phyloP scores from a whole-genome alignment of 2,888 invertebrate species.

The Hyalella azteca region DNA sequence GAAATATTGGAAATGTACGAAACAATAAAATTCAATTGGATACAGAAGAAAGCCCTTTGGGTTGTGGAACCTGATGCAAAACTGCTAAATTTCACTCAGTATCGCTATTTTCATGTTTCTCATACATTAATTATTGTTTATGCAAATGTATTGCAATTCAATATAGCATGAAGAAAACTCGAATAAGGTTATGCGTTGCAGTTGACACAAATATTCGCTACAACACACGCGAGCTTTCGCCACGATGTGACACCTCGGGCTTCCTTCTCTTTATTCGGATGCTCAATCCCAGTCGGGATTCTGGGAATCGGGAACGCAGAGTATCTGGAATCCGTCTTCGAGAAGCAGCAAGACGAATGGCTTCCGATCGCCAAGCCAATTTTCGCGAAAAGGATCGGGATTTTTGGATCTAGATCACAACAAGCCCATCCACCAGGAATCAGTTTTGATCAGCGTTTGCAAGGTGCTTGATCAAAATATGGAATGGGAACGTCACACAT shows the following conservation, averaged over 20 bases:
- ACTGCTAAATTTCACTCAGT: too few relatives aligned
- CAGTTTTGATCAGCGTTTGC: constrained; percentile 8
- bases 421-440: too few relatives aligned
- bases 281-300: background rate
- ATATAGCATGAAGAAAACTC: too few relatives aligned
- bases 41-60: too few relatives aligned
- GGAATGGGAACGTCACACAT: background rate
- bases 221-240: background rate
- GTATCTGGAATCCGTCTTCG: constrained; percentile 1
- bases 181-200: too few relatives aligned
- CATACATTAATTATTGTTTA: too few relatives aligned
- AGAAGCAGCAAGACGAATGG: background rate
- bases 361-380: background rate
- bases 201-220: too few relatives aligned
- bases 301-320: background rate
- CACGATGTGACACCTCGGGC: background rate
- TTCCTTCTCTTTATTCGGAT: background rate
- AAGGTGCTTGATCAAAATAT: background rate
- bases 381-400: background rate
- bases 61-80: too few relatives aligned
- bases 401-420: background rate
- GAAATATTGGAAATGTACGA: too few relatives aligned
- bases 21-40: too few relatives aligned
- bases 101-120: too few relatives aligned
- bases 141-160: too few relatives aligned